Percentiles rank a stretch among this genome's conserved stretches.
Conservation (phyloP, 1,140 invertebrate genomes). For the Drosophila takahashii region DNA sequence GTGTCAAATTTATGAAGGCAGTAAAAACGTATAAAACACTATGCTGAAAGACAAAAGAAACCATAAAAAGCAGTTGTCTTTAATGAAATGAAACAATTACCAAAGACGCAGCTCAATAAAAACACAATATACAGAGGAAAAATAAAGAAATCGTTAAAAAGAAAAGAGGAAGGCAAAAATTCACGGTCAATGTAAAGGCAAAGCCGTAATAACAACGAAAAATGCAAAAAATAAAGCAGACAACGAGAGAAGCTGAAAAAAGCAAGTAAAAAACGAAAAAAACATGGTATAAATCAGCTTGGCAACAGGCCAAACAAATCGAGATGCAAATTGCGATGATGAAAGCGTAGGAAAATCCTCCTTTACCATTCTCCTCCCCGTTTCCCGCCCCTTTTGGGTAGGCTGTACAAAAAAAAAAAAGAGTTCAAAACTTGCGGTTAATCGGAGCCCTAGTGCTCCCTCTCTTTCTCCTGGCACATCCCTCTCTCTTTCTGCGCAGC, state of each 20-base stretch:
- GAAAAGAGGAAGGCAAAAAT: conserved; percentile 41
- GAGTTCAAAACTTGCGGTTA: conserved; percentile 65
- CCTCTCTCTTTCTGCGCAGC: conserved; percentile 52
- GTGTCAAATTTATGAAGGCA: conserved; percentile 20
- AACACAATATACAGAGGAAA: conserved; percentile 47
- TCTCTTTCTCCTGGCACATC: conserved; percentile 1
- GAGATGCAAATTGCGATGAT: conserved; percentile 55
- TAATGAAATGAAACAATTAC: conserved; percentile 65
- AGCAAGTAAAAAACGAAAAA: conserved; percentile 13
- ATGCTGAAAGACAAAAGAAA: background rate
- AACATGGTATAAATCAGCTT: conserved; percentile 49
- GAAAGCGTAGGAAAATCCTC: conserved; percentile 24
- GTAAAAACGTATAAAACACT: conserved; percentile 17
- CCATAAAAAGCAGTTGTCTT: background rate
- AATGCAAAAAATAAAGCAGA: conserved; percentile 2
- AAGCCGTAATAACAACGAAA: conserved; percentile 46
- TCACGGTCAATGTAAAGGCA: conserved; percentile 76
- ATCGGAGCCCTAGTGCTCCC: conserved; percentile 26
- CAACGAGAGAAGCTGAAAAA: background rate
- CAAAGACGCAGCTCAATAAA: conserved; percentile 27
- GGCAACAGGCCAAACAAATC: conserved; percentile 73
- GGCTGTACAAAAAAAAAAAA: conserved; percentile 65
- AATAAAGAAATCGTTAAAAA: conserved; percentile 32
- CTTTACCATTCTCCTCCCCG: background rate
- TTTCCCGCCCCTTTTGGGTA: conserved; percentile 40